Base-by-base conservation (phyloP, 1,140 invertebrate species). In the Neuroterus valhalla region DNA sequence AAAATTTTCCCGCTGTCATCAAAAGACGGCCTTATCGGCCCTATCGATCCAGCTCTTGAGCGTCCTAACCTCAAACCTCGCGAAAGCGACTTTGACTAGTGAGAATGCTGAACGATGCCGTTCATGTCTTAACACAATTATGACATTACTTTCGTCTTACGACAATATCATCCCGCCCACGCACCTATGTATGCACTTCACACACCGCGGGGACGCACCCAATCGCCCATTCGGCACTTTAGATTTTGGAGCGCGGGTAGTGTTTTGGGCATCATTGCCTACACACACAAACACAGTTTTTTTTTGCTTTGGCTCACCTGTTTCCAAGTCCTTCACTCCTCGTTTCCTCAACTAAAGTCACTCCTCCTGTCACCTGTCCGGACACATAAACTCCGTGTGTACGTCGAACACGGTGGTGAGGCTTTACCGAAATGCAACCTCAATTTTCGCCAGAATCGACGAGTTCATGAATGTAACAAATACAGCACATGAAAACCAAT, bases 41-140 rank as follows among this genome's bases (percentile, higher is more conserved):
- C 12, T 72, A 66, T 44, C 67, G 75, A 78, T 78, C 77, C 71
- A 67, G 78, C 79, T 77, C 71, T 71, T 81, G 76, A 78, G 78
- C 70, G 67, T 76, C 81, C 81, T 86, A 87, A 86, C 83, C 82
- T 83, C 77, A 79, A 85, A 80, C 67, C 21, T 19, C 50, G 52
- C 66, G 71, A 72, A 43, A 48, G n/a, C 15, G 23, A 62, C n/a
- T n/a, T n/a, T n/a, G n/a, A n/a, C 3, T 43, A 38, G 12, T 21
- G 21, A 71, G 12, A 38, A 1, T 43, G 38, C 14, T 15, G 43
- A 71, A 14, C 70, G 26, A 15, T 55, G 38, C 8, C 12, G n/a
- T 26, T 43, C 12, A 68, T 68, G 43, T 26, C 17, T 42, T 15
- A 52, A 70, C 71, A 68, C n/a, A n/a, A n/a, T n/a, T 66, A 26